Evolutionary conservation across 2,888 invertebrate species (phyloP), one percentile per base, ranked within the genome.

Genomic region (Flexamia atlantica): DNA sequence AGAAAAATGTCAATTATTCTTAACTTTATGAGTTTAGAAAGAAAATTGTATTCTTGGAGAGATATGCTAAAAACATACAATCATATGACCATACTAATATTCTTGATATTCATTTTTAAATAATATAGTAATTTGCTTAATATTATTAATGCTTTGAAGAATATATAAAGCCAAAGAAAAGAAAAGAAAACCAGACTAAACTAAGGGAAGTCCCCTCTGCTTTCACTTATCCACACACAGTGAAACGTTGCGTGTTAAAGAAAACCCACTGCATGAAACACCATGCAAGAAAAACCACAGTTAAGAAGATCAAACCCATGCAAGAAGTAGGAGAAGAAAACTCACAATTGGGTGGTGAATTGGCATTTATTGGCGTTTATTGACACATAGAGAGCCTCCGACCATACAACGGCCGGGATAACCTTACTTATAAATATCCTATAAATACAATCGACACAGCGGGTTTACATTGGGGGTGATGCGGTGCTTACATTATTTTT

Each of bases 291-390:
- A 70, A n/a, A 40, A 40, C 42, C 72, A 40, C 3, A 72, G 72
- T 72, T 72, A 42, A 30, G 30, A 30, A 1, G 17, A 32, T 28
- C 79, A 79, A 7, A 50, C 57, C 32, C 79, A 79, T 57, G 57
- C 53, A 79, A n/a, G 36, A 17, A 53, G 76, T 42, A n/a, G 79
- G 23, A 17, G 46, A 46, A 76, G 42, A 10, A 79, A 50, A 28
- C 0, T n/a, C 32, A 57, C 53, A 57, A 5, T 36, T 30, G 28
- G 50, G 32, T 76, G 46, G 79, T n/a, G 32, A 57, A 79, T 25
- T 79, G 79, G 79, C 79, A 79, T n/a, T n/a, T n/a, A n/a, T n/a
- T n/a, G n/a, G 17, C 79, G 7, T 76, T 79, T 79, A 79, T 79
- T 79, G 79, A 28, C 79, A 76, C 76, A 50, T 79, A 79, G 79